Percentiles rank a stretch among this genome's conserved stretches.
phyloP scores from a whole-genome alignment of 2,797 vertebrate species.

The Lateolabrax maculatus region DNA sequence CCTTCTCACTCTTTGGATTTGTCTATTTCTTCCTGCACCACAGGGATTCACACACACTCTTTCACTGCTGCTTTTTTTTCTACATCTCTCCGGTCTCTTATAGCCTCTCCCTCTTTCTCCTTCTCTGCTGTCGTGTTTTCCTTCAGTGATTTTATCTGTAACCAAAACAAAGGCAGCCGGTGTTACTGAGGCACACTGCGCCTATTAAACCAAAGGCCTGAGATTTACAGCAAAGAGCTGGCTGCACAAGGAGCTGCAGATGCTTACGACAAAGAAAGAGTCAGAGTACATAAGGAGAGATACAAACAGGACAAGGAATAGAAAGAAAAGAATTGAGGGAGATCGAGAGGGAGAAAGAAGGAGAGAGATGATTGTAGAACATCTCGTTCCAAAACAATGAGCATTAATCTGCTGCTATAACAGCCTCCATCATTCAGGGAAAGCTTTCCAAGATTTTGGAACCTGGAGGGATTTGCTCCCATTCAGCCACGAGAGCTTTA shows the following conservation, averaged over 20 bases:
- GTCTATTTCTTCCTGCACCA: slow-evolving; percentile 53
- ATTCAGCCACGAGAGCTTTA: slow-evolving; percentile 13
- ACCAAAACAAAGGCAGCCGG: slow-evolving; percentile 81
- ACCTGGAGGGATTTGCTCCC: slow-evolving; percentile 5
- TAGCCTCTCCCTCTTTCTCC: slow-evolving; percentile 29
- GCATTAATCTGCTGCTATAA: background rate
- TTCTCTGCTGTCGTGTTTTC: slow-evolving; percentile 64
- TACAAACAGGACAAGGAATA: background rate
- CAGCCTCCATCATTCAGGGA: background rate
- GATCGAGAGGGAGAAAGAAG: background rate
- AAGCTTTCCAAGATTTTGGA: background rate
- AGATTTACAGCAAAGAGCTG: slow-evolving; percentile 58
- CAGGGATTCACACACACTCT: slow-evolving; percentile 33
- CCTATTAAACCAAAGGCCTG: slow-evolving; percentile 61
- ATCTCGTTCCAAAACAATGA: slow-evolving; percentile 12
- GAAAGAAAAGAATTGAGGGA: background rate
- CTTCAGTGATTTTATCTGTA: slow-evolving; percentile 78
- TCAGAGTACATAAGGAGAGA: background rate
- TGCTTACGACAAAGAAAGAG: slow-evolving; percentile 3
- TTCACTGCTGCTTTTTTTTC: slow-evolving; percentile 47
- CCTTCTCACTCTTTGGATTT: slow-evolving; percentile 46
- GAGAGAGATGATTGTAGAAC: background rate
- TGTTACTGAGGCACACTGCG: slow-evolving; percentile 64
- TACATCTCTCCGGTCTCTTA: slow-evolving; percentile 29
- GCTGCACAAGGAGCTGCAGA: slow-evolving; percentile 27